These are phyloP conservation scores for Apostichopus japonicus DNA, from an alignment of 35 echinoderm and acorn worm species.

Conservation along the genomic window DNA sequence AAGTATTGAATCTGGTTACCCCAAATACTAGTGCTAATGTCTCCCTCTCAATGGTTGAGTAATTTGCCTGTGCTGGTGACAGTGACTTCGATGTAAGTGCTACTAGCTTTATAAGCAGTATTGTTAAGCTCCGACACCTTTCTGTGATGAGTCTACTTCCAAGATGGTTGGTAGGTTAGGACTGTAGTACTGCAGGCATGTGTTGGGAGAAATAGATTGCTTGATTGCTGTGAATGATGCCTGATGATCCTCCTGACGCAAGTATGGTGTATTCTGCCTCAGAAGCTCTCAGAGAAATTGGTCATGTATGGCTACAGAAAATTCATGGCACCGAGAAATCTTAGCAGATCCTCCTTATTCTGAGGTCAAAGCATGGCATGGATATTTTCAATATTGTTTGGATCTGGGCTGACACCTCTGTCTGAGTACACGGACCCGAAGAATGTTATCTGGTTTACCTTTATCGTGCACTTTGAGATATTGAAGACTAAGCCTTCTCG, in stretches of 20 bases:
- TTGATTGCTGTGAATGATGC: conserved; percentile 47
- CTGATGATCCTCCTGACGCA: conserved; percentile 73
- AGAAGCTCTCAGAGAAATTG: conserved; percentile 56
- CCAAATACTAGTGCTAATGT: conserved; percentile 63
- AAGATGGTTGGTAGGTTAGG: conserved; percentile 41
- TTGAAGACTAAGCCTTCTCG: conserved; percentile 69
- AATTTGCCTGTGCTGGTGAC: conserved; percentile 39
- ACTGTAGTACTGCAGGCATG: conserved; percentile 62
- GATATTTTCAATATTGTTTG: conserved; percentile 54
- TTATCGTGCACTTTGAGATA: conserved; percentile 71
- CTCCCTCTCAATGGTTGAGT: conserved; percentile 64
- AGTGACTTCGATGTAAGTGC: conserved; percentile 65
- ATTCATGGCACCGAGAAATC: conserved; percentile 52
- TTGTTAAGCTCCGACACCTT: conserved; percentile 68
- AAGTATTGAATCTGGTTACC: conserved; percentile 51
- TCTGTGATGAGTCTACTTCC: conserved; percentile 70
- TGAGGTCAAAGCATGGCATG: conserved; percentile 47
- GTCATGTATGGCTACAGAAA: conserved; percentile 58
- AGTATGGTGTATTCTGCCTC: conserved; percentile 57
- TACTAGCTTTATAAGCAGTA: conserved; percentile 60
- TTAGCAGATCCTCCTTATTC: conserved; percentile 69
- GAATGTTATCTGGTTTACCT: conserved; percentile 61
- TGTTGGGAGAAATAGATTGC: conserved; percentile 33
- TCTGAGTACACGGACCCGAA: conserved; percentile 60
- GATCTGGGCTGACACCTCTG: conserved; percentile 60